These are phyloP conservation scores for Pygmarrhopalites habei DNA, from an alignment of 1,140 invertebrate genomes.

Conservation along the genomic window DNA sequence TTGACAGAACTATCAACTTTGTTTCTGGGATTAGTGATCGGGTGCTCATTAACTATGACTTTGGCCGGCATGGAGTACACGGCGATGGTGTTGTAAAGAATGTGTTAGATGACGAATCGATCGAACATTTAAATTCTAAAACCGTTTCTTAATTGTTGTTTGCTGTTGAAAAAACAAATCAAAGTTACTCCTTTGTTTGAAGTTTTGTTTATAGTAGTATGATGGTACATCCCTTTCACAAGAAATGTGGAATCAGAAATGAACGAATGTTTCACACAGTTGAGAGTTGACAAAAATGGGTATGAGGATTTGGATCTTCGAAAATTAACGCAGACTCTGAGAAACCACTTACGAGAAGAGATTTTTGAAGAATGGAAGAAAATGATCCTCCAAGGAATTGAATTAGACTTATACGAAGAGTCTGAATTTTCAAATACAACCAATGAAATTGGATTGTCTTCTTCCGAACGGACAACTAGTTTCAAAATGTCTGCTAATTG, in stretches of 20 bases:
- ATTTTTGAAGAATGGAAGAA: not conserved
- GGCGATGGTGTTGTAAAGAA: no score
- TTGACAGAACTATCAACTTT: no score
- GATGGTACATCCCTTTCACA: not conserved
- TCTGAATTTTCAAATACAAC: not conserved
- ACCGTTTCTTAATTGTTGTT: no score
- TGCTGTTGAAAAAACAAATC: no score
- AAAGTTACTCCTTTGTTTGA: no score
- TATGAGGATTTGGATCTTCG: no score
- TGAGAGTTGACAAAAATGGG: not conserved
- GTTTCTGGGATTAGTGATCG: no score
- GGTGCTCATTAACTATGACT: no score
- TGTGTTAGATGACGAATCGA: no score
- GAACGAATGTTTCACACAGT: not conserved
- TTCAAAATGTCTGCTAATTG: constrained; percentile 11
- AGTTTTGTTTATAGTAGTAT: no score
- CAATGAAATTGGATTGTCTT: not conserved
- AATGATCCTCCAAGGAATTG: not conserved
- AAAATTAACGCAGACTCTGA: not conserved
- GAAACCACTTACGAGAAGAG: not conserved
- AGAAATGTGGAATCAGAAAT: not conserved
- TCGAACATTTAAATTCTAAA: no score
- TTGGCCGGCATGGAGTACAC: no score
- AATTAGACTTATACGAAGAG: not conserved
- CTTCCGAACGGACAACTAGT: not conserved